Evolutionary conservation across 1,140 invertebrate species (phyloP).

Genomic region (Portunus trituberculatus): DNA sequence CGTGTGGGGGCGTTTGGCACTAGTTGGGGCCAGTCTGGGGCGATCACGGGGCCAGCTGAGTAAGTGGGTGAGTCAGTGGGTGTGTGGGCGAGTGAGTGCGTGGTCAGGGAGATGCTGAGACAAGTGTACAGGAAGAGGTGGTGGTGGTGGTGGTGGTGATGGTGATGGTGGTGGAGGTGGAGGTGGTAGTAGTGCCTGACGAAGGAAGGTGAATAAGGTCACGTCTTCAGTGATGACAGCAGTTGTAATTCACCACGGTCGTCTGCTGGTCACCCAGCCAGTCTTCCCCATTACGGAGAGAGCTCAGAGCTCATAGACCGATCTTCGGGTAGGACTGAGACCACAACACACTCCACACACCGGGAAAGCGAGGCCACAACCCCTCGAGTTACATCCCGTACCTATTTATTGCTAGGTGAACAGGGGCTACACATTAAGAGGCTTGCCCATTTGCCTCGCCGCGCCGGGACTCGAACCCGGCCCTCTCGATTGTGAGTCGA

Average conservation of each 20-base stretch:
- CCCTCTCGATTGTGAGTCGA: no score
- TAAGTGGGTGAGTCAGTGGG: neutral
- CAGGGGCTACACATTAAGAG: no score
- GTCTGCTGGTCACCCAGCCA: no score
- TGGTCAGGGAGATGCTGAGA: neutral
- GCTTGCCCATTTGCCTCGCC: no score
- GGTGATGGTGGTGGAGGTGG: neutral
- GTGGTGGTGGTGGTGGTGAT: neutral
- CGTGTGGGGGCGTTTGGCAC: neutral
- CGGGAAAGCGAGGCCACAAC: no score
- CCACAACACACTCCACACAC: no score
- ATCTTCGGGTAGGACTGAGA: no score
- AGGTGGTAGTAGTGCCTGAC: neutral
- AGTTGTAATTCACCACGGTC: neutral
- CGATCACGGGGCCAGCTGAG: neutral
- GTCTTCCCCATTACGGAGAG: no score
- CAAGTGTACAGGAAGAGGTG: neutral
- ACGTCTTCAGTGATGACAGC: neutral
- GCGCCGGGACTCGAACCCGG: no score
- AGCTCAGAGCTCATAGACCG: no score
- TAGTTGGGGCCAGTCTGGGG: neutral
- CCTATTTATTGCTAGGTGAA: no score
- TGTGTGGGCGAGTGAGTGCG: neutral
- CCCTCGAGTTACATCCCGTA: no score
- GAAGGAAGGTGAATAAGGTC: slow-evolving; percentile 4